These are phyloP conservation scores for Poeciliopsis occidentalis DNA, from an alignment of 2,113 vertebrate species.

Conservation along the genomic window DNA sequence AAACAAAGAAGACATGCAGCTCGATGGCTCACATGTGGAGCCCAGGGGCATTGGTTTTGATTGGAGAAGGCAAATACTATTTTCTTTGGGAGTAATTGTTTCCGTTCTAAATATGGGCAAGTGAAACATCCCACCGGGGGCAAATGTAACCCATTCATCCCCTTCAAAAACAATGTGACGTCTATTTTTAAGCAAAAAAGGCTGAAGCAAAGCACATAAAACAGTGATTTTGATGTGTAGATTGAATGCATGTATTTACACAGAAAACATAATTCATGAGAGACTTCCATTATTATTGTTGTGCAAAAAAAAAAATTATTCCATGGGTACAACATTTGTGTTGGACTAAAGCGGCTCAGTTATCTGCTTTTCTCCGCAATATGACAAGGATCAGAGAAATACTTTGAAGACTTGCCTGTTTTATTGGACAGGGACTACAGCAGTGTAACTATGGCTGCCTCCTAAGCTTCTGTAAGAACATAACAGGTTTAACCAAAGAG, in stretches of 20 bases:
- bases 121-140: slow-evolving; percentile 58
- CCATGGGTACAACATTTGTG: slow-evolving; percentile 4
- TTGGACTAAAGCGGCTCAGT: slow-evolving; percentile 27
- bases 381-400: slow-evolving; percentile 42
- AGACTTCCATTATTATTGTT: background rate
- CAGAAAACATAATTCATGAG: background rate
- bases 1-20: slow-evolving; percentile 82
- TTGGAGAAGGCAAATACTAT: slow-evolving; percentile 79
- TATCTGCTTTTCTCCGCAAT: slow-evolving; percentile 12
- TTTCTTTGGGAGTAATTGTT: slow-evolving; percentile 74
- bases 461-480: slow-evolving; percentile 75
- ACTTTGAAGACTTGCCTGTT: slow-evolving; percentile 42
- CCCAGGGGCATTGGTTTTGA: slow-evolving; percentile 75
- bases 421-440: slow-evolving; percentile 43
- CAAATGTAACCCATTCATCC: slow-evolving; percentile 68
- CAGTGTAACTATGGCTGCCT: slow-evolving; percentile 12
- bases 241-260: background rate
- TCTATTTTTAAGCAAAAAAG: slow-evolving; percentile 59
- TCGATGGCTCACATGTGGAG: slow-evolving; percentile 71
- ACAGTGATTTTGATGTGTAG: slow-evolving; percentile 12
- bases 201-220: slow-evolving; percentile 55
- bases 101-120: slow-evolving; percentile 79
- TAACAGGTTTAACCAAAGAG: slow-evolving; percentile 79
- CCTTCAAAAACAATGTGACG: slow-evolving; percentile 48
- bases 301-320: background rate